Base-by-base conservation (phyloP, 2,797 vertebrate species). In the Setipinna tenuifilis region DNA sequence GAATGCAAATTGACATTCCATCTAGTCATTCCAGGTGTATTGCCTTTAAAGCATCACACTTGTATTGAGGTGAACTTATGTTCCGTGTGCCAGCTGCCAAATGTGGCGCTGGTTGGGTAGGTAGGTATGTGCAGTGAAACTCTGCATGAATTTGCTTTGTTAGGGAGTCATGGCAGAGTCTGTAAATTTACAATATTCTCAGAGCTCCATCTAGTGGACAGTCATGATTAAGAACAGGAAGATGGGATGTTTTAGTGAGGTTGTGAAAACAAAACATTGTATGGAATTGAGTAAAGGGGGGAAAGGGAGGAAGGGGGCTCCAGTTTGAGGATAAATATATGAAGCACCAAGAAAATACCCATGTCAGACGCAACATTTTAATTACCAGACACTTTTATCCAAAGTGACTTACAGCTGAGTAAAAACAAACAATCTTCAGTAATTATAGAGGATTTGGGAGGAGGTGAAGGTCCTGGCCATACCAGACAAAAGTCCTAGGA, bases 141-240 rank as follows among this genome's bases (percentile, higher is more conserved):
- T 12, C 11, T 75, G 23, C 11, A 28, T 3, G 31, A 75, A 75
- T 35, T 75, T n/a, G 25, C 7, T 28, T 4, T 75, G 23, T 28
- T 21, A 75, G n/a, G 23, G 3, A 0, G 25, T 21, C 17, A 19
- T 59, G 81, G 9, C 41, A 58, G 14, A 21, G 21, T 23, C 83
- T 58, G 17, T 5, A 50, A 19, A 59, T 44, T 44, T 9, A 21
- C 4, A 25, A n/a, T 61, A 61, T 84, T 81, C 35, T 83, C 57
- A 87, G 83, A 86, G 86, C 86, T 86, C 86, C 88, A 80, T 89
- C 91, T 84, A 83, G 87, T 90, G 91, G 82, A 87, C 21, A 23
- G 50, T 35, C 31, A 80, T 16, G 54, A 6, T 16, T 75, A 41
- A 19, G 0, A 16, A 83, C n/a, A 28, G 6, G 19, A 41, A 41